Percentiles rank a stretch among this genome's conserved stretches.
Conservation (phyloP, 2,797 vertebrate species). For the Gallinago nigripennis region DNA sequence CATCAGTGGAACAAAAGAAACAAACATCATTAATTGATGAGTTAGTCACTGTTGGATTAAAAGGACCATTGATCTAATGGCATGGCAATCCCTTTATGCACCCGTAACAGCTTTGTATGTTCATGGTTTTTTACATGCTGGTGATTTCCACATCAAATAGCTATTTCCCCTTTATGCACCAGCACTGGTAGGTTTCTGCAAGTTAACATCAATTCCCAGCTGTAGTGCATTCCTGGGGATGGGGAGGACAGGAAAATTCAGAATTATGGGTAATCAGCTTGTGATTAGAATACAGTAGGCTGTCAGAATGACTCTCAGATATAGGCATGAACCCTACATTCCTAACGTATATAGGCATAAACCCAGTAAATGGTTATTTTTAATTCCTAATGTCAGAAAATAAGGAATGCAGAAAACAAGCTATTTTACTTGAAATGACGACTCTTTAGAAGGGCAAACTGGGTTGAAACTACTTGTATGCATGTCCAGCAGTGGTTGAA, state of each 20-base stretch:
- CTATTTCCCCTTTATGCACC: background rate
- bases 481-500: background rate
- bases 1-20: background rate
- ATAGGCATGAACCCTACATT: background rate
- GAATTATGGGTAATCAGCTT: background rate
- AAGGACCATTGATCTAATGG: background rate
- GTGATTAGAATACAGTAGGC: background rate
- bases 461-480: background rate
- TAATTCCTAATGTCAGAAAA: background rate
- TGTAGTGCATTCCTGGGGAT: background rate
- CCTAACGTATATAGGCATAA: background rate
- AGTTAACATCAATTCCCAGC: background rate
- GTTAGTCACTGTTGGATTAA: background rate
- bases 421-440: background rate
- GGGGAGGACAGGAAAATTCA: background rate
- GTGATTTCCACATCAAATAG: background rate
- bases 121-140: background rate
- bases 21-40: background rate
- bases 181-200: background rate
- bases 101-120: accelerated
- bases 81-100: background rate
- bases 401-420: background rate
- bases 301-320: background rate
- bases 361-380: background rate
- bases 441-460: background rate